Conservation (phyloP, 2,888 invertebrate genomes). For the Psococerastis gibbosa region DNA sequence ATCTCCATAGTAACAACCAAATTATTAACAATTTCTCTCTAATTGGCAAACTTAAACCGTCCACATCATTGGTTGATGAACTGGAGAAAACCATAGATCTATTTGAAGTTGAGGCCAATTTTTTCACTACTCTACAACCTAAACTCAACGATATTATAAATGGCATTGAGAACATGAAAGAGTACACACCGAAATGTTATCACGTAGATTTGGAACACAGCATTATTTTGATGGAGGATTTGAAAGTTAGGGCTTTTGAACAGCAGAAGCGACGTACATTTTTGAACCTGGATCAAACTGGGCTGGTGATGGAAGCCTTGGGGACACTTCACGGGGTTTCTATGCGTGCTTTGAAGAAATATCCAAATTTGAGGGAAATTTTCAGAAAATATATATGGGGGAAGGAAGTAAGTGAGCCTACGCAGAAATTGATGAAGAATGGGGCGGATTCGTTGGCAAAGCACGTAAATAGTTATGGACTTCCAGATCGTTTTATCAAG, state of each 20-base stretch:
- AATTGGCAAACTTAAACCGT: not conserved
- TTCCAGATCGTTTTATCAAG: not conserved
- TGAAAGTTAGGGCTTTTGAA: not conserved
- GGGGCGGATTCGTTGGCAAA: not conserved
- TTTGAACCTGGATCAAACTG: not conserved
- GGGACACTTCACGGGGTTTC: not conserved
- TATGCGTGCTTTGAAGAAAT: not conserved
- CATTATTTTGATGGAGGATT: conserved; percentile 4
- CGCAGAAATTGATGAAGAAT: not conserved
- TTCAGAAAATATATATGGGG: not conserved
- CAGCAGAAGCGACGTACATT: not conserved
- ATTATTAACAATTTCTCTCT: not conserved
- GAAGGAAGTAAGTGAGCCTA: not conserved
- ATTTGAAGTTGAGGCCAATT: not conserved
- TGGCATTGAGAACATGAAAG: not conserved
- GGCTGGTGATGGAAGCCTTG: conserved; percentile 1
- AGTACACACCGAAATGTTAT: not conserved
- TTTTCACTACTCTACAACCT: not conserved
- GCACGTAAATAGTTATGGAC: not conserved
- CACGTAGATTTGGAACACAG: not conserved
- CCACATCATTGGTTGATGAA: not conserved
- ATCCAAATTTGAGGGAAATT: not conserved
- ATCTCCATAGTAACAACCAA: not conserved
- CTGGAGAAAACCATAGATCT: not conserved
- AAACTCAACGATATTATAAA: not conserved